These are phyloP conservation scores for Lepilemur septentrionalis DNA, from an alignment of 2,797 vertebrate genomes.

Conservation along the genomic window DNA sequence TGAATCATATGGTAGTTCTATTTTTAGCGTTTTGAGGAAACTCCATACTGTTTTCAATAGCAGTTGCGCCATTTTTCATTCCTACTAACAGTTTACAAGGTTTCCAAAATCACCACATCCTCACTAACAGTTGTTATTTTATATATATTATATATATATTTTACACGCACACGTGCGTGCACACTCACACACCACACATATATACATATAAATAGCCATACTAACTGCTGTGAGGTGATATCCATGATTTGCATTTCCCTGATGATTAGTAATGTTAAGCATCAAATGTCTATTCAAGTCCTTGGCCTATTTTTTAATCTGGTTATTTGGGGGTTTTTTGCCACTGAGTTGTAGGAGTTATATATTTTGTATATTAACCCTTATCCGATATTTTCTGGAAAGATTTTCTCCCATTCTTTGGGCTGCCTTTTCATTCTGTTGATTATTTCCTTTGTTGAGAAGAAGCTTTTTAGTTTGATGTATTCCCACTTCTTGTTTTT, in stretches of 20 bases:
- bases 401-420: not conserved
- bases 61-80: not conserved
- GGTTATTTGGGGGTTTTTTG: not conserved
- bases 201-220: not conserved
- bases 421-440: not conserved
- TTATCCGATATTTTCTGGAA: not conserved
- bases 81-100: not conserved
- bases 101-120: not conserved
- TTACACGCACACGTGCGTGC: too few species aligned
- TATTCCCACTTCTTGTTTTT: not conserved
- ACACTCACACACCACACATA: not conserved
- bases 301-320: not conserved
- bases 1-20: not conserved
- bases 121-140: not conserved
- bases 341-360: not conserved
- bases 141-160: not conserved
- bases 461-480: not conserved
- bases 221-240: not conserved
- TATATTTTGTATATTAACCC: not conserved
- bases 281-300: not conserved
- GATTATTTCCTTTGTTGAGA: not conserved
- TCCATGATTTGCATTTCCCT: not conserved
- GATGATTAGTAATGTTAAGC: not conserved
- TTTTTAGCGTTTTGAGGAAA: not conserved
- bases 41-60: not conserved